Conservation (phyloP, 2,113 vertebrate species). For the Spermophilus dauricus region DNA sequence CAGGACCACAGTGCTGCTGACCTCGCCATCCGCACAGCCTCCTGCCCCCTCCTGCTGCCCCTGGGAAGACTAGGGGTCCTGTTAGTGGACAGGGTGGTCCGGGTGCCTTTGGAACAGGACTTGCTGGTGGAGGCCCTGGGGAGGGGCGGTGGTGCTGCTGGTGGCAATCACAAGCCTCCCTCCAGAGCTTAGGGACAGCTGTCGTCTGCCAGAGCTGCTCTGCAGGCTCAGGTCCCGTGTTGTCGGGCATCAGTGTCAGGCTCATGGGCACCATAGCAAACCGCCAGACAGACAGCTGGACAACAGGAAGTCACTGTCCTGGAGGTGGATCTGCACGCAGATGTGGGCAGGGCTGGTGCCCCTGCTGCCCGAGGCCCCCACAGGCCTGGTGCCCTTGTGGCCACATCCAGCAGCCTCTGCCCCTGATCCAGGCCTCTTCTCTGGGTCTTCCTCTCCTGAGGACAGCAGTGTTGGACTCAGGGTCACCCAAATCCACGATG, state of each 20-base stretch:
- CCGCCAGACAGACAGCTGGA: background rate
- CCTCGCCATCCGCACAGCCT: no score
- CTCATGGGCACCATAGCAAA: background rate
- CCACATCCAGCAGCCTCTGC: background rate
- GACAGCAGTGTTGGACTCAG: background rate
- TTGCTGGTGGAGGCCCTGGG: no score
- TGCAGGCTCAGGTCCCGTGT: background rate
- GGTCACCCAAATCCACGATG: background rate
- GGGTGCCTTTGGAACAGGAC: no score
- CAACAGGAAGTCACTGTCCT: background rate
- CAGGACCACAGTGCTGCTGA: background rate
- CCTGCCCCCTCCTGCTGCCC: background rate
- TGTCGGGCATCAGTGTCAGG: background rate
- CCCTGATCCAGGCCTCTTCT: rapidly evolving
- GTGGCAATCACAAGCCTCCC: background rate
- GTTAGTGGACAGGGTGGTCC: no score
- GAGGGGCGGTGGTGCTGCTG: no score
- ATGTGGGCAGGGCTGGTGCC: no score
- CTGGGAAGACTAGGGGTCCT: background rate
- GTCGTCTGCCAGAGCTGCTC: background rate
- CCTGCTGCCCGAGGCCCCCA: no score
- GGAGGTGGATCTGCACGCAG: background rate
- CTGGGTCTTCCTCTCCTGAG: background rate
- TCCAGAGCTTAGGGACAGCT: background rate
- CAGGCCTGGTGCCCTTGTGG: background rate